These are phyloP conservation scores for Gavialis gangeticus DNA, from an alignment of 2,113 vertebrate species.

Conservation along the genomic window DNA sequence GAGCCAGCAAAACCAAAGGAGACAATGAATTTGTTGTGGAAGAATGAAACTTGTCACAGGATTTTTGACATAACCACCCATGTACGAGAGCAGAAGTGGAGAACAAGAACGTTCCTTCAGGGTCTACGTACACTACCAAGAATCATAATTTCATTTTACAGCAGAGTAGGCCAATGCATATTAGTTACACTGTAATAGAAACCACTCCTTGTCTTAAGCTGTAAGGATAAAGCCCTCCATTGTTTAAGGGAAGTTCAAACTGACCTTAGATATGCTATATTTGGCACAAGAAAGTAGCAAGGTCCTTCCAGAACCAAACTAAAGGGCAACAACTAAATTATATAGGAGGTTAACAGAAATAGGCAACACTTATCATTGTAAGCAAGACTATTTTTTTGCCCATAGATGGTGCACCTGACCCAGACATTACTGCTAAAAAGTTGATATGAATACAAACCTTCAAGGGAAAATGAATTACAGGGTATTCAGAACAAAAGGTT, in stretches of 20 bases:
- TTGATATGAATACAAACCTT: not conserved
- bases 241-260: not conserved
- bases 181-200: not conserved
- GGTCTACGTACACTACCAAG: no score
- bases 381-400: not conserved
- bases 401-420: not conserved
- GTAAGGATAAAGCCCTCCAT: not conserved
- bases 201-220: not conserved
- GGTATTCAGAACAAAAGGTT: not conserved
- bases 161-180: fast-evolving
- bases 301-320: not conserved
- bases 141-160: not conserved
- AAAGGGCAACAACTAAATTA: no score
- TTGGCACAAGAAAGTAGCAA: not conserved
- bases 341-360: fast-evolving
- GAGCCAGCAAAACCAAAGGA: no score
- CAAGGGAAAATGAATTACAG: not conserved
- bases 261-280: not conserved
- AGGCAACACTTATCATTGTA: not conserved
- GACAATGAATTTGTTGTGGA: no score
- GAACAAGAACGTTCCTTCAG: no score
- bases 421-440: not conserved
- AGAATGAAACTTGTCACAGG: no score
- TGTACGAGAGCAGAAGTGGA: no score
- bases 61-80: no score